Conservation (phyloP, 2,888 invertebrate genomes). For the Pegoplata infirma region DNA sequence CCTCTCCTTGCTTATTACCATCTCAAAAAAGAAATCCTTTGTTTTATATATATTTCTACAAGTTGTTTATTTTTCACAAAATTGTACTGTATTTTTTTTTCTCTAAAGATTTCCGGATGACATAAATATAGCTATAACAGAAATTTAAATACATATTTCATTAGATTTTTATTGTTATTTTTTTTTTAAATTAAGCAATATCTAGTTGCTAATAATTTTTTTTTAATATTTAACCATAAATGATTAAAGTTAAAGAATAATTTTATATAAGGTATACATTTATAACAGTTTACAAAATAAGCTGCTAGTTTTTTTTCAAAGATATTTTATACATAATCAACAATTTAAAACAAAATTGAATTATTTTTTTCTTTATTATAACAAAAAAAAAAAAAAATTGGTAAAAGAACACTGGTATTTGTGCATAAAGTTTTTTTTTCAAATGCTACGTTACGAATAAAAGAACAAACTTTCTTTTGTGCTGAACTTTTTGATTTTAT, state of each 20-base stretch:
- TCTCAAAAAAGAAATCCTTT: no score
- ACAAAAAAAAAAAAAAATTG: no score
- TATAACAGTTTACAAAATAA: constrained; percentile 34
- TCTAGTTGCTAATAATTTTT: background rate
- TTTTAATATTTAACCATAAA: constrained; percentile 27
- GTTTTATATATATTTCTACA: background rate
- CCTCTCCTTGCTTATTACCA: no score
- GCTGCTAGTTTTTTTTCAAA: constrained; percentile 24
- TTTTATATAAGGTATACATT: background rate
- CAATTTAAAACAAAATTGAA: no score
- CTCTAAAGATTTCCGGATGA: background rate
- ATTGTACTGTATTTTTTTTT: background rate
- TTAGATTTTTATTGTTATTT: background rate
- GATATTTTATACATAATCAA: no score
- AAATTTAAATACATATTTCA: constrained; percentile 9
- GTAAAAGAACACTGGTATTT: no score
- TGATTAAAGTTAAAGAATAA: constrained; percentile 8
- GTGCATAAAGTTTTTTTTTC: no score
- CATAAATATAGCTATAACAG: constrained; percentile 11
- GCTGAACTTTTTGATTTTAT: no score
- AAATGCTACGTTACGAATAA: no score
- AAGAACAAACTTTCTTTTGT: no score
- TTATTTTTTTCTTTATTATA: no score
- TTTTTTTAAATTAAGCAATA: constrained; percentile 3
- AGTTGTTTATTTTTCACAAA: background rate